Percentiles rank a stretch among this genome's conserved stretches.
phyloP scores from a whole-genome alignment of 2,113 vertebrate species.

The Perca fluviatilis region DNA sequence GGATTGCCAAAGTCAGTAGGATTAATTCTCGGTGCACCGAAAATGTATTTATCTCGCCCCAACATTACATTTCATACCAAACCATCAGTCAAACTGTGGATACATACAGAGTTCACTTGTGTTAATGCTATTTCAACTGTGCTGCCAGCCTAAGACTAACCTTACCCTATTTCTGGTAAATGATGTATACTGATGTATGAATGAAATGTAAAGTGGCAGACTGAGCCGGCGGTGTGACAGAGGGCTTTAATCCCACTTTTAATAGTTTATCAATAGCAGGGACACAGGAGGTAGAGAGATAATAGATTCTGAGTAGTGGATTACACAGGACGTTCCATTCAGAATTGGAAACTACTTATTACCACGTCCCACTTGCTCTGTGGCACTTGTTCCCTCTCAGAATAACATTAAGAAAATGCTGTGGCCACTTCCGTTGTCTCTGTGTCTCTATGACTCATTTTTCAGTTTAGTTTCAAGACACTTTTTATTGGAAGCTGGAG shows the following conservation, averaged over 20 bases:
- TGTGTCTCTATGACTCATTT: slow-evolving; percentile 2
- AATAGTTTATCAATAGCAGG: slow-evolving; percentile 17
- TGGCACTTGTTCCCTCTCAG: background rate
- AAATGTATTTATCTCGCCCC: too few relatives aligned
- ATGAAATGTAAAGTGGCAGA: slow-evolving; percentile 22
- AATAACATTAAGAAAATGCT: slow-evolving; percentile 13
- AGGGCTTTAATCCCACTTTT: slow-evolving; percentile 11
- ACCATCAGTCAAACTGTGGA: background rate
- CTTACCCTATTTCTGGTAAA: background rate
- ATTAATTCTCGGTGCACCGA: too few relatives aligned
- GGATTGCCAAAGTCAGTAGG: too few relatives aligned
- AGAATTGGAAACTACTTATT: slow-evolving; percentile 31
- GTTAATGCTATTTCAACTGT: background rate
- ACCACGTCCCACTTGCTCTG: slow-evolving; percentile 14
- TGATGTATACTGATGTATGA: background rate
- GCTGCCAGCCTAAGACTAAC: background rate
- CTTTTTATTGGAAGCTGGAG: background rate
- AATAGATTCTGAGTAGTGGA: slow-evolving; percentile 16
- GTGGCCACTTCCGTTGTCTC: background rate
- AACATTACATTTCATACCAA: background rate
- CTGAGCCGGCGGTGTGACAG: background rate
- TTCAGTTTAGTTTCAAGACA: background rate
- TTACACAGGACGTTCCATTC: slow-evolving; percentile 14
- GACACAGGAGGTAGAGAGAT: slow-evolving; percentile 6
- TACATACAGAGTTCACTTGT: background rate